Base-by-base conservation (phyloP, 2,797 vertebrate genomes). In the Xiphophorus birchmanni region DNA sequence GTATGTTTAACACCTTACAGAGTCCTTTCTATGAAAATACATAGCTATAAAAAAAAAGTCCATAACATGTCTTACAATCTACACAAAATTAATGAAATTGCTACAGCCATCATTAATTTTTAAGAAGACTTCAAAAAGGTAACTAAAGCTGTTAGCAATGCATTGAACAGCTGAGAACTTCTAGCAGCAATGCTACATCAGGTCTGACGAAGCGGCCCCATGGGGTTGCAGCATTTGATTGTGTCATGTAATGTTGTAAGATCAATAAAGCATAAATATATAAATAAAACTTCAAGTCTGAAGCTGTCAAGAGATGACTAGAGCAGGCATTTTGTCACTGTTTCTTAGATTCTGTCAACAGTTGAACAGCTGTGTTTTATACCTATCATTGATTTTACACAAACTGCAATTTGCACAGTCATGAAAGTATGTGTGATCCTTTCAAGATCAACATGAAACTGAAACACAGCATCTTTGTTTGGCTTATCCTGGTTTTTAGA, bases 331-430 rank as follows among this genome's bases (percentile, higher is more conserved):
- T 48, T 4, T 47, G 48, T 2, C 23, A 50, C 54, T 26, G 56
- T 75, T 17, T 60, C 44, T 75, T 37, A 52, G 52, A 50, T 29
- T 50, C n/a, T 50, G 40, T 73, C 60, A 48, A 42, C 29, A 44
- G 44, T 32, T 77, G 29, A 72, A 35, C 73, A 44, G 67, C n/a
- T 65, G 13, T 82, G 17, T 63, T 79, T 77, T 56, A 15, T 32
- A 48, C 17, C 23, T 29, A 37, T 76, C 26, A 52, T 40, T 56
- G 40, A 65, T 65, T 80, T 80, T 74, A 74, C 44, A 17, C 60
- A 74, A 63, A 63, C 58, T 45, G 35, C 50, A 77, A 37, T 35
- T 48, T 67, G 45, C 21, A 65, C 48, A 45, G n/a, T 40, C 37
- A 18, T 45, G 15, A 63, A 76, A 60, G 56, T 10, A 60, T 45